Conservation (phyloP, 2,113 vertebrate genomes). For the Orycteropus afer region DNA sequence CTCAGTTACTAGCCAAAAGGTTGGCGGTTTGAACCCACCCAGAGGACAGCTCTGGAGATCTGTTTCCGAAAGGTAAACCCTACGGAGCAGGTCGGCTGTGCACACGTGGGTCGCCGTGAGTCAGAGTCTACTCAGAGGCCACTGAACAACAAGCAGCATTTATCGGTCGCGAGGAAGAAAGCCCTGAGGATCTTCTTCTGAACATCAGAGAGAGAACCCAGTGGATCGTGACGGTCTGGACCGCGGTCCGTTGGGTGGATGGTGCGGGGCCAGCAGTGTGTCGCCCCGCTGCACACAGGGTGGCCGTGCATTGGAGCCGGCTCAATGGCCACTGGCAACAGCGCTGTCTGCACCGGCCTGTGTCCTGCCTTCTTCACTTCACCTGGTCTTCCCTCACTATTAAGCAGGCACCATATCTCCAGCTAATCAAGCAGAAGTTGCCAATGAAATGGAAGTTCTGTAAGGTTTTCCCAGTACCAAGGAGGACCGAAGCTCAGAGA, state of each 20-base stretch:
- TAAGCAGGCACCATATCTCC: neutral
- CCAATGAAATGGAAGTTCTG: neutral
- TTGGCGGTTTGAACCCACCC: neutral
- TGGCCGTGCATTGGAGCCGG: too few species aligned
- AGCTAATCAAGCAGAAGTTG: neutral
- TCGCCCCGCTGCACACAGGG: too few species aligned
- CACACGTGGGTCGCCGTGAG: neutral
- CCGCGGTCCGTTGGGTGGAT: neutral
- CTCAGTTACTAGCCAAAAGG: neutral
- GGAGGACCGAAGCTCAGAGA: neutral
- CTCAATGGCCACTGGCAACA: too few species aligned
- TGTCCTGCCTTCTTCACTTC: neutral
- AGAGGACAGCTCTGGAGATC: neutral
- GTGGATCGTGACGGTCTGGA: neutral
- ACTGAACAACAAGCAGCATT: neutral
- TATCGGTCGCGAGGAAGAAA: neutral
- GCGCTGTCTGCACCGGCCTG: accelerated
- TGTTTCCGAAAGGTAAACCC: neutral
- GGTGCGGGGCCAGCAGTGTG: too few species aligned
- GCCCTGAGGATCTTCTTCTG: neutral
- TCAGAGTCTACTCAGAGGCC: too few species aligned
- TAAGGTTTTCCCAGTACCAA: too few species aligned
- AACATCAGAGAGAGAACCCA: neutral
- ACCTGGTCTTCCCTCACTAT: neutral
- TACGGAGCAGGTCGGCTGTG: neutral